phyloP scores from a whole-genome alignment of 1,140 invertebrate genomes.

The Drosophila ironensis region DNA sequence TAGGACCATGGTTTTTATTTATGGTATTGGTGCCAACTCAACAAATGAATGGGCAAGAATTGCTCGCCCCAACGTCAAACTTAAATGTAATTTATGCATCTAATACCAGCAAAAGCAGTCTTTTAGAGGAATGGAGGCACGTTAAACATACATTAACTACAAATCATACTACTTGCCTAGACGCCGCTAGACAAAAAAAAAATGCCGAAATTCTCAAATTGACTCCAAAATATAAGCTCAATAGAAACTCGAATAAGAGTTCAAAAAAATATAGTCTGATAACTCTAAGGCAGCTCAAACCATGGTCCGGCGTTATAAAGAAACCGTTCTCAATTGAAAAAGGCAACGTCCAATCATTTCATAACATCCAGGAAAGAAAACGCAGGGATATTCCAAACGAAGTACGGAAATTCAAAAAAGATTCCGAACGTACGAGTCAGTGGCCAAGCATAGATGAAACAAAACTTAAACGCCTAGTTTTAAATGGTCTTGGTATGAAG shows the following conservation, averaged over 20 bases:
- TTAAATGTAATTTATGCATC: conserved; percentile 4
- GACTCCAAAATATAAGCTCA: conserved; percentile 2
- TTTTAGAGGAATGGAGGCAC: too few relatives aligned
- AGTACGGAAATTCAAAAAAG: neutral
- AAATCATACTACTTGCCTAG: too few relatives aligned
- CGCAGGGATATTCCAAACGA: neutral
- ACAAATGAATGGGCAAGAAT: conserved; percentile 25
- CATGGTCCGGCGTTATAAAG: neutral
- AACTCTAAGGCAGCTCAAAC: conserved; percentile 43
- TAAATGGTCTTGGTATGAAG: conserved; percentile 62
- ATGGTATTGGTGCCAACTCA: conserved; percentile 47
- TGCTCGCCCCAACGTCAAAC: conserved; percentile 20
- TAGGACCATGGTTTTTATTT: conserved; percentile 44
- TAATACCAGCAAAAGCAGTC: too few relatives aligned
- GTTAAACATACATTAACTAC: too few relatives aligned
- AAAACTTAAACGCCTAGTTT: conserved; percentile 52
- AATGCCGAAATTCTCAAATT: neutral
- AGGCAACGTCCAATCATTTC: neutral
- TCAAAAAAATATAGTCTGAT: conserved; percentile 61
- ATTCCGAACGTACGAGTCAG: neutral
- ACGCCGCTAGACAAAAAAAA: neutral
- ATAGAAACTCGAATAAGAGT: conserved; percentile 12
- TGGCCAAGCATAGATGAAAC: conserved; percentile 26
- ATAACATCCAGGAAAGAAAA: conserved; percentile 1
- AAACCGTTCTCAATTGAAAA: neutral